phyloP scores from a whole-genome alignment of 2,888 invertebrate genomes.

The Cheilosia urbana region DNA sequence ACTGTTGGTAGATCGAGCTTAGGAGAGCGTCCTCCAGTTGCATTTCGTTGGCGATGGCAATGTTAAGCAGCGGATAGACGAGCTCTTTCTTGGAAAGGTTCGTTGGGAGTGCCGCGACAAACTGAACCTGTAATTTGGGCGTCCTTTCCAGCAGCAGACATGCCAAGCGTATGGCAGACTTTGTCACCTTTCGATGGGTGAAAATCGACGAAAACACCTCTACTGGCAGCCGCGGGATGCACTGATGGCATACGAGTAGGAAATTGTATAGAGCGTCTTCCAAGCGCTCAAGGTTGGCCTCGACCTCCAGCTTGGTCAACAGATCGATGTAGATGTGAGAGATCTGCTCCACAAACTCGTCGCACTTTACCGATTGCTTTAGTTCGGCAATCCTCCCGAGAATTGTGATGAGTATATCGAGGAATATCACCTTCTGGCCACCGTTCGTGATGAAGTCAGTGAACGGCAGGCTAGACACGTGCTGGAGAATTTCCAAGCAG shows the following conservation, averaged over 20 bases:
- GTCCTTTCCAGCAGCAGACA: slow-evolving; percentile 85
- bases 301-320: slow-evolving; percentile 82
- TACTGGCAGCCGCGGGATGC: slow-evolving; percentile 84
- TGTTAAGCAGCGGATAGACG: slow-evolving; percentile 87
- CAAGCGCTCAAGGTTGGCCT: slow-evolving; percentile 85
- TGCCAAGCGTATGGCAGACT: slow-evolving; percentile 86
- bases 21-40: slow-evolving; percentile 84
- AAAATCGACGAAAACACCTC: slow-evolving; percentile 86
- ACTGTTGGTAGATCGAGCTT: slow-evolving; percentile 85
- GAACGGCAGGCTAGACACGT: slow-evolving; percentile 81
- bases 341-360: slow-evolving; percentile 83
- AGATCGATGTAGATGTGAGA: slow-evolving; percentile 84
- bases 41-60: slow-evolving; percentile 81
- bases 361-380: slow-evolving; percentile 77
- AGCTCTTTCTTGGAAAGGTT: slow-evolving; percentile 86
- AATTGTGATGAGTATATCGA: slow-evolving; percentile 84
- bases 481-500: slow-evolving; percentile 79
- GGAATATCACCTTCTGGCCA: slow-evolving; percentile 83
- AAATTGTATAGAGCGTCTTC: slow-evolving; percentile 86
- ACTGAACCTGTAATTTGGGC: slow-evolving; percentile 67
- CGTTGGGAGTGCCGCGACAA: slow-evolving; percentile 79
- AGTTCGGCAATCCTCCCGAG: slow-evolving; percentile 84
- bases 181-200: slow-evolving; percentile 84
- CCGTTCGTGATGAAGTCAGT: slow-evolving; percentile 79
- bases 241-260: slow-evolving; percentile 87